Percentiles rank a stretch among this genome's conserved stretches.
Evolutionary conservation across 92 coral and sea anemone genomes (phyloP).

Genomic region (Paramuricea clavata): DNA sequence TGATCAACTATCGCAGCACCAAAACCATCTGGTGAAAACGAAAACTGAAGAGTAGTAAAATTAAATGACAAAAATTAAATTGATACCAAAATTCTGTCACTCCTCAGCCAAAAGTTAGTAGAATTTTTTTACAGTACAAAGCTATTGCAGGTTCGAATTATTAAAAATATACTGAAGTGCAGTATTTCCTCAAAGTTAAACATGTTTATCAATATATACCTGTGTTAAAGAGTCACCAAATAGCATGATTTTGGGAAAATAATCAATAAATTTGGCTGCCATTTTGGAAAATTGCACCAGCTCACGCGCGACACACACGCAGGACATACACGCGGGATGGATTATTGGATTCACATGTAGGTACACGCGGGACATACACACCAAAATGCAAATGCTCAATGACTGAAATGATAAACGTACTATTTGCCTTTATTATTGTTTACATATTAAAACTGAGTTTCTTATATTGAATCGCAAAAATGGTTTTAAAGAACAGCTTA

Average conservation of each 20-base stretch:
- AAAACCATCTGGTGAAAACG: constrained; percentile 84
- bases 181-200: neutral
- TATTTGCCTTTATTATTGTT: neutral
- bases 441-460: neutral
- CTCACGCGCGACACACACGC: neutral
- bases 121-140: neutral
- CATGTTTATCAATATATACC: constrained; percentile 35
- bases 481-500: neutral
- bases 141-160: neutral
- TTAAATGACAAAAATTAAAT: neutral
- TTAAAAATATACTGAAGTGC: neutral
- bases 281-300: constrained; percentile 29
- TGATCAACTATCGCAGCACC: constrained; percentile 79
- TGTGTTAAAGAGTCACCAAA: constrained; percentile 88
- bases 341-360: too few relatives aligned
- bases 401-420: neutral
- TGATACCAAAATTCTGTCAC: neutral
- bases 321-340: neutral
- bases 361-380: neutral
- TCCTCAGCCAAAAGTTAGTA: neutral
- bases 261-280: constrained; percentile 55
- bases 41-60: too few relatives aligned
- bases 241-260: constrained; percentile 76
- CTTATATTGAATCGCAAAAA: neutral
- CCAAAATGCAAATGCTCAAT: neutral